Conservation (phyloP, 2,797 vertebrate genomes). For the Staurois parvus region DNA sequence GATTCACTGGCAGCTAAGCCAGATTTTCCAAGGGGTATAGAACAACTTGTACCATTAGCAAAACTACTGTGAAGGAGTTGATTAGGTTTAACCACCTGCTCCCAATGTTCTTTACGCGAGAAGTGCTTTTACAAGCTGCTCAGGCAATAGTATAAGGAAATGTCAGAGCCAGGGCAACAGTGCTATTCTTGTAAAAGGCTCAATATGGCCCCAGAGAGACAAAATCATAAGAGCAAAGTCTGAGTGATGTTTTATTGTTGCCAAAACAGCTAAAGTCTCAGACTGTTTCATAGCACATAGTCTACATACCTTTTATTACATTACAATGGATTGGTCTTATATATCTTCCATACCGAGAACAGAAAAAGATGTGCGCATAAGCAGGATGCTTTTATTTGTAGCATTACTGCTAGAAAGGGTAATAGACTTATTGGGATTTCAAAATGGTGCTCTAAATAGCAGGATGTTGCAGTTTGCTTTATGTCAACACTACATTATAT, state of each 20-base stretch:
- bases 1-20: background rate
- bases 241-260: constrained; percentile 49
- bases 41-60: constrained; percentile 46
- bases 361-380: constrained; percentile 46
- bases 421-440: constrained; percentile 36
- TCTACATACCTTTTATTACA: constrained; percentile 50
- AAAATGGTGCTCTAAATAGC: constrained; percentile 8
- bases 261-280: constrained; percentile 41
- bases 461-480: background rate
- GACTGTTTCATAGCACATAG: constrained; percentile 47
- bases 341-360: constrained; percentile 46
- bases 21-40: constrained; percentile 25
- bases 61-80: constrained; percentile 37
- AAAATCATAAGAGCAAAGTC: constrained; percentile 49
- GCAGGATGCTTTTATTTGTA: constrained; percentile 44
- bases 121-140: constrained; percentile 52
- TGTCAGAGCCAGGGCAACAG: constrained; percentile 55
- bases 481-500: constrained; percentile 32
- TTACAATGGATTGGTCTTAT: constrained; percentile 54
- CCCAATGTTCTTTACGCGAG: constrained; percentile 46
- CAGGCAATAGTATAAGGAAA: constrained; percentile 40
- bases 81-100: constrained; percentile 44
- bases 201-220: constrained; percentile 44
- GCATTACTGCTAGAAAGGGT: constrained; percentile 27
- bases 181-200: constrained; percentile 56